Base-by-base conservation (phyloP, 2,888 invertebrate species). In the Thymelicus lineola region DNA sequence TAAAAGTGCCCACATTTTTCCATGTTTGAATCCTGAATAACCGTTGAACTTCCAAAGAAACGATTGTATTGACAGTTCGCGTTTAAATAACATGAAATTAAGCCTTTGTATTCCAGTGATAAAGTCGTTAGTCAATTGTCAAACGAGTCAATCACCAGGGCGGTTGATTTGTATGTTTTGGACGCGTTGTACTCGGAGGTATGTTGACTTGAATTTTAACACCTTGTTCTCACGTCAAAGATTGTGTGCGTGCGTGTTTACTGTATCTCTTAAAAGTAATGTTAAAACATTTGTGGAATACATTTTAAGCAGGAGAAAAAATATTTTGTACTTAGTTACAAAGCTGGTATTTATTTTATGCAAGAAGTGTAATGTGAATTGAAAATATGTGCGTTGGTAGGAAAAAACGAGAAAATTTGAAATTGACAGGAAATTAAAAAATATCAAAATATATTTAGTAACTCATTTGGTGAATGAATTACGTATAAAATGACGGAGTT, bases 131-230 rank as follows among this genome's bases (percentile, higher is more conserved):
- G 64, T 71, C 62, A 59, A 66, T 9, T 58, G 66, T 64, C 64
- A 20, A 59, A 53, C 12, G 53, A 45, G 15, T 38, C 64, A 70
- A 70, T 64, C 64, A 68, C 36, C n/a, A 35, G 48, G 9, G 15
- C 35, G 20, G 61, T 71, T 63, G 72, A 73, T 74, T 74, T 72
- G 73, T 74, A 74, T 74, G 74, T 66, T 70, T 60, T 55, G 65
- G 59, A 61, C 58, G 71, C 28, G 63, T 46, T 46, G 28, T 17
- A 7, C 48, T 12, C 17, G 17, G 38, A 17, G 46, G 15, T 17
- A 10, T 59, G 70, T 71, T 64, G 68, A 28, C 38, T 72, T 73
- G 74, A 74, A 74, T 74, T 72, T 74, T 73, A 74, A 74, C 74
- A 73, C 73, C 55, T 74, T 50, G 66, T 73, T 74, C 73, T 73